phyloP scores from a whole-genome alignment of 2,113 vertebrate genomes.

The Pelvicachromis taeniatus region DNA sequence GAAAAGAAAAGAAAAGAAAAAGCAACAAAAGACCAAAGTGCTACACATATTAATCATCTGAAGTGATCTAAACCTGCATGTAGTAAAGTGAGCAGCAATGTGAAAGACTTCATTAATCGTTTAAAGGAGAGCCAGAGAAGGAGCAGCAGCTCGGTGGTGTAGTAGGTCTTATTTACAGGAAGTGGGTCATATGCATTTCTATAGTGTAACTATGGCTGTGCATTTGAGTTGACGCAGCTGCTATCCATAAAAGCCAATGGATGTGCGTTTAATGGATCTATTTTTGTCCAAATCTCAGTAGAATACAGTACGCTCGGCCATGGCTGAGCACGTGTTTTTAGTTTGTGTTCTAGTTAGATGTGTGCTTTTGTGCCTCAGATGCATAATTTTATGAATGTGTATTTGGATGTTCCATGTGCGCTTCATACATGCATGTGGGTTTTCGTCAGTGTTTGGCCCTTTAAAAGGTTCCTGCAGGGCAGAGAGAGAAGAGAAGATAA shows the following conservation, averaged over 20 bases:
- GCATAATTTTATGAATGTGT: background rate
- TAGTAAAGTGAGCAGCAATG: background rate
- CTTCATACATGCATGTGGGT: conserved; percentile 1
- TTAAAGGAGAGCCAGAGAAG: background rate
- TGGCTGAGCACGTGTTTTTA: background rate
- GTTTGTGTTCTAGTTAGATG: background rate
- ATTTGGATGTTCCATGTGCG: background rate
- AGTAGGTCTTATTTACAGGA: conserved; percentile 1
- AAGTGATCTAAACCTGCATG: background rate
- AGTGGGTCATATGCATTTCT: background rate
- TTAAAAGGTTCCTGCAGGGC: conserved; percentile 74
- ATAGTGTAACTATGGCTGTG: background rate
- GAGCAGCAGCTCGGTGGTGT: background rate
- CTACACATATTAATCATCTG: background rate
- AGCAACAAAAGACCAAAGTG: background rate
- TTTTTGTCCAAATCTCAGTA: background rate
- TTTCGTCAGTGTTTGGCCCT: conserved; percentile 66
- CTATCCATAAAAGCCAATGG: background rate
- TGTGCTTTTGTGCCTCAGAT: background rate
- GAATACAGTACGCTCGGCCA: background rate
- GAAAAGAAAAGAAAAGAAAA: background rate
- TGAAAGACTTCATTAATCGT: background rate
- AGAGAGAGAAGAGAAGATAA: conserved; percentile 69
- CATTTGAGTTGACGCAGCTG: background rate
- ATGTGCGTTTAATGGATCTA: background rate